Percentiles rank a stretch among this genome's conserved stretches.
Evolutionary conservation across 1,140 invertebrate genomes (phyloP).

Genomic region (Nasonia vitripennis): DNA sequence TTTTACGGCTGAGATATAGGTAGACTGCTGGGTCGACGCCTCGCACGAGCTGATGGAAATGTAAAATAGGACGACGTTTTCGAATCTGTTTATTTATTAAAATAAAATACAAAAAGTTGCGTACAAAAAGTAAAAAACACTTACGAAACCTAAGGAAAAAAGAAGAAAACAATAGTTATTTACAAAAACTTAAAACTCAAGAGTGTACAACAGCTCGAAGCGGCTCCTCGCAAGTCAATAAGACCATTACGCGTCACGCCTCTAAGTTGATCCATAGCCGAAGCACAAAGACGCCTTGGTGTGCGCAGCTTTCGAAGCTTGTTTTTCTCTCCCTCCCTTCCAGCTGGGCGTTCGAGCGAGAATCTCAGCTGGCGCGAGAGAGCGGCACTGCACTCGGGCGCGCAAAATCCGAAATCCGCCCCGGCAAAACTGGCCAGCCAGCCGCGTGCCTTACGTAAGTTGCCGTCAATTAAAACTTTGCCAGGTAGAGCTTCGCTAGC

Average conservation of each 20-base stretch:
- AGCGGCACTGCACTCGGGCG: background rate
- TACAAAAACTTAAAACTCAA: no score
- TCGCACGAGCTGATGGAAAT: no score
- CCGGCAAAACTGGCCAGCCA: conserved; percentile 29
- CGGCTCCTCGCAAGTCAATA: background rate
- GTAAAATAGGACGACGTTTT: no score
- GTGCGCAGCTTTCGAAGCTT: background rate
- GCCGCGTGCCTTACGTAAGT: conserved; percentile 41
- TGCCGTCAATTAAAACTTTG: conserved; percentile 62
- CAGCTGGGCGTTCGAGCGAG: background rate
- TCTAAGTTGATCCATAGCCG: background rate
- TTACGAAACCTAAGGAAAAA: no score
- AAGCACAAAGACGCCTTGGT: background rate
- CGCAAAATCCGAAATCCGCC: conserved; percentile 13
- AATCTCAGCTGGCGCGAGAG: background rate
- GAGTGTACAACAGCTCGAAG: no score
- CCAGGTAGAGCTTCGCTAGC: conserved; percentile 48
- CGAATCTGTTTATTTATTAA: no score
- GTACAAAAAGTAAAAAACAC: no score
- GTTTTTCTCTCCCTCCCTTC: background rate
- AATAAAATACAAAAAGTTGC: no score
- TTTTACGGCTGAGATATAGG: no score
- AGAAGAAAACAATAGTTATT: no score
- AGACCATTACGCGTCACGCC: background rate
- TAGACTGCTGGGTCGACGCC: no score